Base-by-base conservation (phyloP, 2,888 invertebrate genomes). In the Seira ritae region DNA sequence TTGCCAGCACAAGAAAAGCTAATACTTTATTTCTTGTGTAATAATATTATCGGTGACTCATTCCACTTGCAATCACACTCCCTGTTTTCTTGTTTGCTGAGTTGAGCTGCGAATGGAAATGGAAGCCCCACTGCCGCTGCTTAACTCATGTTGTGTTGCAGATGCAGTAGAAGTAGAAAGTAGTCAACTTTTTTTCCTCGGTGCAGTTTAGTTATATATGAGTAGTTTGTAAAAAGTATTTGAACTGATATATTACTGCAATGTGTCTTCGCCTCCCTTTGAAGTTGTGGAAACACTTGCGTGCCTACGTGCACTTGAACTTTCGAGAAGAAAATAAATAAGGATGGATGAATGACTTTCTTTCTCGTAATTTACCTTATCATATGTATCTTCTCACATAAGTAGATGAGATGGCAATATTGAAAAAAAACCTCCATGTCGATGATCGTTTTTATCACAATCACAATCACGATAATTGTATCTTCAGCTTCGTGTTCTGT, bases 41-140 rank as follows among this genome's bases (percentile, higher is more conserved):
- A 23, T 67, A 31, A 31, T 31, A 31, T 20, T 68, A 68, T 73
- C 72, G 80, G 62, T 69, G 80, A 73, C 73, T 73, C 80, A 73
- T 60, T 68, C 73, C 19, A n/a, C 17, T 17, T 24, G n/a, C 31
- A 1, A 1, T 37, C 15, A 50, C 6, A 60, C 60, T 66, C 23
- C 12, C 22, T 69, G 15, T 67, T 23, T n/a, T 67, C 4, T 8
- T 37, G 17, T 19, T 31, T n/a, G n/a, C n/a, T n/a, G n/a, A n/a
- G n/a, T n/a, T n/a, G n/a, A n/a, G n/a, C n/a, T n/a, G n/a, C n/a
- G n/a, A n/a, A 8, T 31, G 31, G 31, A 31, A 31, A 4, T 31
- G 31, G 31, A 8, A 31, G 31, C 31, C 31, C 31, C 31, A 31
- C 31, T 31, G 31, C 8, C 8, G 8, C 31, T 31, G 3, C n/a